Conservation (phyloP, 2,113 vertebrate species). For the Geothlypis trichas region DNA sequence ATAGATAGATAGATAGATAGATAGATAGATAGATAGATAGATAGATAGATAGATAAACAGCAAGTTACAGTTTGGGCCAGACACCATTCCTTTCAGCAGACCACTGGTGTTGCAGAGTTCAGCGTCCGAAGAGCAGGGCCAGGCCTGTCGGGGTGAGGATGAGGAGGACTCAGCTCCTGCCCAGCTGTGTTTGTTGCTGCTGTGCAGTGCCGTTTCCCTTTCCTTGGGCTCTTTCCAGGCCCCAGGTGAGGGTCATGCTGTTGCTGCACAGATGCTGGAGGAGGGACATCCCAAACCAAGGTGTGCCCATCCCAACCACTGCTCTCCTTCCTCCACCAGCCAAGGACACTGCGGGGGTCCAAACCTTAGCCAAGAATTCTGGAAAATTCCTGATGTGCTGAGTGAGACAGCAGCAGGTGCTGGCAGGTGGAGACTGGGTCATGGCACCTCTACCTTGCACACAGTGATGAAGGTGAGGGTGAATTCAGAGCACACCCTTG, state of each 20-base stretch:
- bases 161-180: neutral
- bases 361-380: neutral
- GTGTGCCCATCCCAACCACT: neutral
- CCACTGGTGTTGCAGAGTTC: neutral
- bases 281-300: fast-evolving
- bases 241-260: neutral
- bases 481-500: neutral
- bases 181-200: fast-evolving
- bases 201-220: neutral
- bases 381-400: neutral
- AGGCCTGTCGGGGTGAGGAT: neutral
- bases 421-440: neutral
- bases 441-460: neutral
- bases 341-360: neutral
- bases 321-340: neutral
- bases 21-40: no score
- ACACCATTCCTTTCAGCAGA: neutral
- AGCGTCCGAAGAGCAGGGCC: neutral
- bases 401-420: neutral
- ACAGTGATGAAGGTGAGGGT: no score
- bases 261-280: neutral
- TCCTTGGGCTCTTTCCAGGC: neutral
- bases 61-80: neutral
- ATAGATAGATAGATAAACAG: no score
- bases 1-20: no score